Evolutionary conservation across 2,113 vertebrate species (phyloP).

Genomic region (Charadrius vociferus): DNA sequence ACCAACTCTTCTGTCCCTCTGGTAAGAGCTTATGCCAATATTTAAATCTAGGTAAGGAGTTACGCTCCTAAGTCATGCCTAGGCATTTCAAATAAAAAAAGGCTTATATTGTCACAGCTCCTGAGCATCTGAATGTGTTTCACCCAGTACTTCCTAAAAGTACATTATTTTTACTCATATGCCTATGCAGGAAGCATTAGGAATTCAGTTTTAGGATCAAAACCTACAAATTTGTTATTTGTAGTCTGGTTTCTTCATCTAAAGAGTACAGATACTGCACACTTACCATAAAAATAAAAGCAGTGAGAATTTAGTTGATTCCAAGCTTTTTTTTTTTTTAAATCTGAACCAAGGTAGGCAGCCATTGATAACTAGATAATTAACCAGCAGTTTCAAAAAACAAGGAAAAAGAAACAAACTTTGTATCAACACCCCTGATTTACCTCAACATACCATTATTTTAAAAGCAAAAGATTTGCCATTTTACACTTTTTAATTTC

Average conservation of each 20-base stretch:
- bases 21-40: neutral
- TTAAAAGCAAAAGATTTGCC: neutral
- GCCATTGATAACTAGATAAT: neutral
- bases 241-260: neutral
- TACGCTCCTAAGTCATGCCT: neutral
- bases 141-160: neutral
- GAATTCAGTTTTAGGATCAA: neutral
- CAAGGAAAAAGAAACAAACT: neutral
- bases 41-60: neutral
- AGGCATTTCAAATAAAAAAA: neutral
- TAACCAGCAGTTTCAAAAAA: neutral
- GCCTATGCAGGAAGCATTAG: neutral
- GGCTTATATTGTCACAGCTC: neutral
- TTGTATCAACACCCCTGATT: neutral
- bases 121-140: neutral
- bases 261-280: neutral
- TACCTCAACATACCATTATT: neutral
- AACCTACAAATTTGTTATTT: neutral
- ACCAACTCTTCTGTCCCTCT: neutral
- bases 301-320: neutral
- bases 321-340: neutral
- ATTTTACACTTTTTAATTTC: neutral
- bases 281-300: neutral
- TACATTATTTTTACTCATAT: neutral
- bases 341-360: neutral